Evolutionary conservation across 2,888 invertebrate species (phyloP), one percentile per base, ranked within the genome.

Genomic region (Scaptomyza tumidula): DNA sequence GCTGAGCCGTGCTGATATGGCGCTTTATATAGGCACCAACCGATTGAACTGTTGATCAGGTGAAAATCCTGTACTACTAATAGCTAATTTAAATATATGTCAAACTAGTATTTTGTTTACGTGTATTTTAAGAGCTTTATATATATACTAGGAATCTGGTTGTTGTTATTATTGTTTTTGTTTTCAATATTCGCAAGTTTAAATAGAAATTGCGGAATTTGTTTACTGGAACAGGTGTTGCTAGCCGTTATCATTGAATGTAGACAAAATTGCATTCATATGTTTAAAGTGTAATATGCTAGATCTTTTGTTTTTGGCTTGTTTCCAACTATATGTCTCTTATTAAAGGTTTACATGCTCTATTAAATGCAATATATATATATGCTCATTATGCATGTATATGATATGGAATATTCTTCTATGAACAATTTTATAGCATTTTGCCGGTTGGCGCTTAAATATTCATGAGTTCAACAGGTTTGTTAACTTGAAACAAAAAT

Each of bases 91-190:
- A 75, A 90, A 91, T 90, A 89, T 71, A 78, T 66, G 74, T 70
- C 68, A 90, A 91, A 90, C 91, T 85, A 78, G 91, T 91, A 90
- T 90, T 89, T 90, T 90, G 88, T 91, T 91, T 90, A 75, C 75
- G 31, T 53, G 50, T 63, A 80, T 89, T 78, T 85, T 60, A 64
- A 74, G 49, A 69, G 80, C 41, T 74, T 61, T 58, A 70, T 77
- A 16, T 16, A 16, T 16, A 6, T 39, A 41, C 16, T 56, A 64
- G 46, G 14, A 58, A 63, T 58, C 72, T 59, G 55, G 62, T 70
- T 80, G 58, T 24, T 58, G 39, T 52, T 54, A 45, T 58, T 48
- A 37, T 52, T 19, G 45, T 49, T 54, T 45, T 58, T 71, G 41
- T 71, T 75, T 53, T 35, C 39, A 14, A 46, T 62, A 60, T 67